Percentiles rank a stretch among this genome's conserved stretches.
Conservation (phyloP, 2,113 vertebrate species). For the Melanerpes aurifrons region DNA sequence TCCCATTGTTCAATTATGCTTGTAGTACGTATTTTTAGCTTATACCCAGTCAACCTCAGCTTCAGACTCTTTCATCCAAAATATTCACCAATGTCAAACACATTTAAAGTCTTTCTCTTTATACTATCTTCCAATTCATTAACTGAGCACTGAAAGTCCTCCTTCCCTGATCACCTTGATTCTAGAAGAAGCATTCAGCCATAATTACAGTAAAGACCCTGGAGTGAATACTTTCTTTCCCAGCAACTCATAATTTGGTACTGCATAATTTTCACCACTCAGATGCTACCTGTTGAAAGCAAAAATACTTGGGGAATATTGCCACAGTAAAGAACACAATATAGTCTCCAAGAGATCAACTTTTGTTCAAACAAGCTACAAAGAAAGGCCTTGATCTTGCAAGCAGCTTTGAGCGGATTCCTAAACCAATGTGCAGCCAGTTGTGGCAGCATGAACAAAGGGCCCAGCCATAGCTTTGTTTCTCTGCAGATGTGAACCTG, state of each 20-base stretch:
- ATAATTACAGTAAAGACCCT: slow-evolving; percentile 1
- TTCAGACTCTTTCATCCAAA: background rate
- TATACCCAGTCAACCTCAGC: background rate
- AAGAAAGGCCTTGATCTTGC: slow-evolving; percentile 26
- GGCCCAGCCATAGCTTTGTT: background rate
- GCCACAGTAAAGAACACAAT: background rate
- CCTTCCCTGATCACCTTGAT: background rate
- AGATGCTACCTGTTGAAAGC: background rate
- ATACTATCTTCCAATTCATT: background rate
- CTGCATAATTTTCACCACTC: background rate
- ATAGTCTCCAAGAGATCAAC: background rate
- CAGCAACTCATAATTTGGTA: background rate
- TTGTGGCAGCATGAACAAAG: background rate
- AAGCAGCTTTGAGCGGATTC: slow-evolving; percentile 18
- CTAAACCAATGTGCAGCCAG: fast-evolving
- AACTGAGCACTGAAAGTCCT: background rate
- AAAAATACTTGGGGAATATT: background rate
- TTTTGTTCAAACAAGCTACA: background rate
- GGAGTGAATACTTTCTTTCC: slow-evolving; percentile 18
- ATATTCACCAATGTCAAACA: background rate
- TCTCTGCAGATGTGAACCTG: background rate
- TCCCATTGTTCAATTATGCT: background rate
- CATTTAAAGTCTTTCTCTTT: background rate
- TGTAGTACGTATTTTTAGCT: background rate
- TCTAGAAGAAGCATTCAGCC: background rate